Base-by-base conservation (phyloP, 53 echinoderm and acorn worm genomes). In the Apostichopus leukothele region DNA sequence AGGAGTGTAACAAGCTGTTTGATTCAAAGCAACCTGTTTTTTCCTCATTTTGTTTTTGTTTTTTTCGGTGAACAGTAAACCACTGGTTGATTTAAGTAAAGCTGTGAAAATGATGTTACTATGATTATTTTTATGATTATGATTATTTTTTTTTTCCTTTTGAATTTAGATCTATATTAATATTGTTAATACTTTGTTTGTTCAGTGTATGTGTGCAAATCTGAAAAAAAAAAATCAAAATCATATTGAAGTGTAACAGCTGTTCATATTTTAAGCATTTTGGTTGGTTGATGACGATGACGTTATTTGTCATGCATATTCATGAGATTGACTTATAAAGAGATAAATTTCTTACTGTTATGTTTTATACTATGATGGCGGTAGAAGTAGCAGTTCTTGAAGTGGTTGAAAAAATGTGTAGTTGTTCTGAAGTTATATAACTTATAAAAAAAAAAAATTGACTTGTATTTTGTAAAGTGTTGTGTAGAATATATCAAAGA, bases 401-500 rank as follows among this genome's bases (percentile, higher is more conserved):
- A 85, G 85, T 85, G 85, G 67, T 66, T 60, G 8, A 63, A 85
- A 39, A 39, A 63, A 67, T 76, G 67, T 85, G 85, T 85, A 85
- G 66, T 14, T 85, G 85, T 85, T 85, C 67, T 85, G 68, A 85
- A 85, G 50, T 85, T 67, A 39, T 39, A 39, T 39, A 85, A 50
- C 63, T 67, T 85, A 60, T 50, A 85, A 76, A 76, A 4, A 76
- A 76, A 50, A 66, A 76, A 76, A 50, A 39, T 39, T 85, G 68
- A 85, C 57, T 63, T 67, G 85, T 85, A 85, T 85, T 85, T 85
- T 85, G 85, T 85, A 85, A 63, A 85, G 67, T 67, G 85, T 85
- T 67, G 66, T 85, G 85, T 67, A 85, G 85, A 85, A 63, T 85
- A 85, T 85, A 52, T 81, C 55, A 81, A 81, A 81, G 57, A 81